These are phyloP conservation scores for Enteromius anoplus DNA, from an alignment of 2,797 vertebrate species.

Conservation along the genomic window DNA sequence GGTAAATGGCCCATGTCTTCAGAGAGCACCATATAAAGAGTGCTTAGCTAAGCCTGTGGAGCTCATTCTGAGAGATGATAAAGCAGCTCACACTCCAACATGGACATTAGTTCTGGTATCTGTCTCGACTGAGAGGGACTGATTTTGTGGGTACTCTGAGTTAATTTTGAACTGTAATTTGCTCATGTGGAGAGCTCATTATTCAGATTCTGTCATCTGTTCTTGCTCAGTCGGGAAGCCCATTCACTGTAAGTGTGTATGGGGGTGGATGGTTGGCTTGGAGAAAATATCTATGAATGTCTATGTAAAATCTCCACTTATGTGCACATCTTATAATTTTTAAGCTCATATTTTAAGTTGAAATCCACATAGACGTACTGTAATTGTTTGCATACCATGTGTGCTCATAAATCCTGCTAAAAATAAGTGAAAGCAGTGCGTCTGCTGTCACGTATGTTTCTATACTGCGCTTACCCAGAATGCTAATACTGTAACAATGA, in stretches of 20 bases:
- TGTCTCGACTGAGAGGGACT: constrained; percentile 27
- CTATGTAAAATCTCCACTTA: not conserved
- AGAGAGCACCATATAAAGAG: constrained; percentile 4
- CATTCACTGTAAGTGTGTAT: constrained; percentile 29
- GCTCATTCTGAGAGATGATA: constrained; percentile 19
- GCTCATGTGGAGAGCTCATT: constrained; percentile 31
- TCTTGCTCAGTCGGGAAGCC: constrained; percentile 32
- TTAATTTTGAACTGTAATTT: constrained; percentile 38
- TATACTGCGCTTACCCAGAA: not conserved
- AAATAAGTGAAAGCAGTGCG: not conserved
- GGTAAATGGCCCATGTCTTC: not conserved
- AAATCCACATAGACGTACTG: not conserved
- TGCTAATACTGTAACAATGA: not conserved
- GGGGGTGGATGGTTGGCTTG: constrained; percentile 21
- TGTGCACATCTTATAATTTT: not conserved
- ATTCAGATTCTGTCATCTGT: constrained; percentile 47
- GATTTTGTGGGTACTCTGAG: constrained; percentile 34
- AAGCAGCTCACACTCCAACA: constrained; percentile 19
- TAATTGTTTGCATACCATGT: not conserved
- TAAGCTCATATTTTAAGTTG: not conserved
- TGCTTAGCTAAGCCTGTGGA: not conserved
- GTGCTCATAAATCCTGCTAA: not conserved
- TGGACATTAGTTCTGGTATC: constrained; percentile 38
- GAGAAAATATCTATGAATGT: not conserved
- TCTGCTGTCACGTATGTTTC: not conserved